phyloP scores from a whole-genome alignment of 2,797 vertebrate species.

The Anabas testudineus region DNA sequence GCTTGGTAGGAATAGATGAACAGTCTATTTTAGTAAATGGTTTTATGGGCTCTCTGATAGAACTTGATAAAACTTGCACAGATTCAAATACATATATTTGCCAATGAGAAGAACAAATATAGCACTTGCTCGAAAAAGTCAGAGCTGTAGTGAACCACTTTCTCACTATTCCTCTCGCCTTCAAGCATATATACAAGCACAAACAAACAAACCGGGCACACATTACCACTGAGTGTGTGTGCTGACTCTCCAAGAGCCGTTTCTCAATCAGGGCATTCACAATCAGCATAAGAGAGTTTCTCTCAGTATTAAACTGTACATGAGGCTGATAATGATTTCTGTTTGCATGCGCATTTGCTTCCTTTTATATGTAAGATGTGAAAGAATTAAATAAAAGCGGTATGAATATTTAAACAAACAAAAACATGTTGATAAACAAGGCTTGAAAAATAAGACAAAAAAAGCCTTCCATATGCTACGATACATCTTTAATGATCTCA shows the following conservation, averaged over 20 bases:
- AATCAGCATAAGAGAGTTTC: slow-evolving; percentile 84
- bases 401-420: slow-evolving; percentile 92
- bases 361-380: slow-evolving; percentile 90
- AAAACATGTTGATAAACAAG: slow-evolving; percentile 91
- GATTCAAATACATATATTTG: too few species aligned
- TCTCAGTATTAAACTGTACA: slow-evolving; percentile 86
- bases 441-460: slow-evolving; percentile 89
- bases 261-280: slow-evolving; percentile 87
- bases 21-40: too few species aligned
- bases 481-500: slow-evolving; percentile 91
- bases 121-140: slow-evolving; percentile 13
- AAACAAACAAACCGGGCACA: slow-evolving; percentile 50
- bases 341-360: slow-evolving; percentile 87
- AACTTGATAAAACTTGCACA: too few species aligned
- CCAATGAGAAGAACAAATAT: too few species aligned
- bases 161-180: slow-evolving; percentile 23
- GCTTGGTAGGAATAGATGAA: too few species aligned
- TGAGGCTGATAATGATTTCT: slow-evolving; percentile 86
- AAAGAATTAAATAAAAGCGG: slow-evolving; percentile 90
- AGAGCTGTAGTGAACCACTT: slow-evolving; percentile 27
- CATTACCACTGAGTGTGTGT: slow-evolving; percentile 57
- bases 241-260: slow-evolving; percentile 70
- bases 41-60: too few species aligned
- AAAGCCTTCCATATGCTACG: slow-evolving; percentile 88
- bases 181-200: slow-evolving; percentile 31